Evolutionary conservation across 2,888 invertebrate genomes (phyloP), one percentile per base, ranked within the genome.

Genomic region (Myathropa florea): DNA sequence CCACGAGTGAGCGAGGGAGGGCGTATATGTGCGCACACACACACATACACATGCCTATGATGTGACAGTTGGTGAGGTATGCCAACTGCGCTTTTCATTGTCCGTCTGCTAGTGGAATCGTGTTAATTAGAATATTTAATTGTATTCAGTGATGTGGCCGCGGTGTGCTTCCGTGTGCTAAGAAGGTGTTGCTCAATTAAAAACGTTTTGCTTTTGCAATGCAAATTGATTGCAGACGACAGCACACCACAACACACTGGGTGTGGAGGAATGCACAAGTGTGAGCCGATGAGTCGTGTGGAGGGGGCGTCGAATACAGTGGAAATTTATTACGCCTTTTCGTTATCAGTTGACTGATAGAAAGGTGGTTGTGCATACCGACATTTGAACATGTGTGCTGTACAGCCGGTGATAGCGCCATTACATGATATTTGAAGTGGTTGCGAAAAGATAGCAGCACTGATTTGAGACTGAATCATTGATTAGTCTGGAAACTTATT

Each of bases 91-190:
- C 67, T 67, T 68, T 78, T 83, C 39, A 23, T 78, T 59, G 10
- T 67, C 10, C 60, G 63, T 46, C 73, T 68, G 67, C 67, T 26
- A 53, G 68, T 61, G 67, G 46, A 83, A 83, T 33, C 73, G 67
- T 78, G 67, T 78, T 83, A 73, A 83, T 83, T 83, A 61, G 65
- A 77, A 78, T 78, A 78, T 78, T 83, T 78, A 78, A 53, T 67
- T 39, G 60, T 2, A 28, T n/a, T 9, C n/a, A 28, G 28, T 28
- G 28, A 7, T 28, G 28, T n/a, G 60, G n/a, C 23, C n/a, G 26
- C 59, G 2, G 28, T 18, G 26, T 72, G 77, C 72, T 77, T 77
- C 82, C 65, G 71, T 72, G 77, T 77, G 65, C 77, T 72, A 67
- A 65, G 61, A 26, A 71, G 53, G 82, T 72, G 71, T 77, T 67